Evolutionary conservation across 1,140 invertebrate species (phyloP).

Genomic region (Tetranychus urticae): DNA sequence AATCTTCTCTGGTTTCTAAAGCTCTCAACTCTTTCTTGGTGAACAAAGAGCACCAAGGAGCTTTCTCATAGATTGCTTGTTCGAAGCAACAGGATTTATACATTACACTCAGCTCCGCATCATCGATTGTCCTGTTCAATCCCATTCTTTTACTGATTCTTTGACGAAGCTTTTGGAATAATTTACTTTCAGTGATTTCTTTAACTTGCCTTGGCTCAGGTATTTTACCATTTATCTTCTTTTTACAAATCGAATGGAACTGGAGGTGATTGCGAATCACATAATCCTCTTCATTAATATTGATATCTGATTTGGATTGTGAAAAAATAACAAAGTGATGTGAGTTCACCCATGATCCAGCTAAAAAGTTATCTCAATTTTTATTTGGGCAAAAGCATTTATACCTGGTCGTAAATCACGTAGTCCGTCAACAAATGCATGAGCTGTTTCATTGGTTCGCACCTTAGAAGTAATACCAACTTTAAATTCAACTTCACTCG

Average conservation of each 20-base stretch:
- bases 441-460: conserved; percentile 11
- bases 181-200: background rate
- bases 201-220: background rate
- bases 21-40: conserved; percentile 10
- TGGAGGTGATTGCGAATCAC: background rate
- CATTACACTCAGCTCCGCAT: conserved; percentile 7
- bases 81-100: conserved; percentile 12
- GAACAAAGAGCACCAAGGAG: conserved; percentile 13
- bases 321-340: no score
- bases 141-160: background rate
- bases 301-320: background rate
- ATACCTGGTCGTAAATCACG: background rate
- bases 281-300: background rate
- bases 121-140: no score
- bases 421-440: conserved; percentile 10
- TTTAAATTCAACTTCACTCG: conserved; percentile 4
- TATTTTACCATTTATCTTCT: background rate
- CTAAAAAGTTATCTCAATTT: no score
- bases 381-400: background rate
- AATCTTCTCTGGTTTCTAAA: conserved; percentile 11
- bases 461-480: conserved; percentile 11
- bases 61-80: conserved; percentile 8
- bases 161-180: background rate
- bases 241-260: no score
- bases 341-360: no score